Evolutionary conservation across 2,888 invertebrate species (phyloP), one percentile per base, ranked within the genome.

Genomic region (Lapara coniferarum): DNA sequence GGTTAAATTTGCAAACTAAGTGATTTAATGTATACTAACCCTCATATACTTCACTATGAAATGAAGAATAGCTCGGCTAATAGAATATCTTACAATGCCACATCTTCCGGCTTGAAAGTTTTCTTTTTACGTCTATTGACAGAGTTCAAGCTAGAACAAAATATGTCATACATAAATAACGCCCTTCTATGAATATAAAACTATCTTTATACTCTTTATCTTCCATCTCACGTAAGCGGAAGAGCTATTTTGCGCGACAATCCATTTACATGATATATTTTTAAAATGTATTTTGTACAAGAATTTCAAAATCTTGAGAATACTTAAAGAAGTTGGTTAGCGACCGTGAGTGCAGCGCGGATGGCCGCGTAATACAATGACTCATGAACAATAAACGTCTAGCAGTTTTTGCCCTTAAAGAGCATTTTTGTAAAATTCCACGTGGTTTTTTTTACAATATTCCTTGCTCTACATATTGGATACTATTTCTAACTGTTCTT

Each of bases 101-200:
- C 13, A 19, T 46, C 59, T 59, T 59, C 44, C 59, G 63, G 19
- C 49, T 63, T 49, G 10, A 25, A 53, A 37, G 30, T n/a, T 30
- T 53, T 66, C 52, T 53, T 37, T 30, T 67, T 46, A 37, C 52
- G 14, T 56, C 44, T 67, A 55, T 55, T 44, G 55, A 56, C 55
- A 53, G 30, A 13, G 55, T 67, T 67, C n/a, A 59, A 59, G 44
- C 59, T 68, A 58, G 14, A 51, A 19, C 51, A 63, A 68, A 68
- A 68, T 68, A 68, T 68, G 68, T 68, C 68, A 69, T 69, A 59
- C 53, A 69, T 69, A 63, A 69, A 63, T 69, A 44, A 69, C 49
- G 53, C 13, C 13, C 53, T 52, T n/a, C 53, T 53, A 16, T 69
- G 63, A 63, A 69, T 59, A 63, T 63, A 69, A 69, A 69, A 51